phyloP scores from a whole-genome alignment of 2,113 vertebrate genomes.

The Lonchura striata region DNA sequence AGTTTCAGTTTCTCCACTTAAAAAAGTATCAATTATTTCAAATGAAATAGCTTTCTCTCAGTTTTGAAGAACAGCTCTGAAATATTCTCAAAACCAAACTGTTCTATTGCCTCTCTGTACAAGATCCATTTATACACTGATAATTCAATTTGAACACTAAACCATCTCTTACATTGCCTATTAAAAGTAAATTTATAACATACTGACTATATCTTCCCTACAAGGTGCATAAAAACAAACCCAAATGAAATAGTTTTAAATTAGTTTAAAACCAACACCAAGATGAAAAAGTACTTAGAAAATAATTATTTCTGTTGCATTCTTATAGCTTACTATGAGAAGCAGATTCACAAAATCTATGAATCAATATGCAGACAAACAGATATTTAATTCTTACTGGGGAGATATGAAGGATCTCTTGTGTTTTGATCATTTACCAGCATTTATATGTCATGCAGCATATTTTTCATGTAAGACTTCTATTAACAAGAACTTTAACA shows the following conservation, averaged over 20 bases:
- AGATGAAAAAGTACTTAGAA: background rate
- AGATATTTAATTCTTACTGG: background rate
- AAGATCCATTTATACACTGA: constrained; percentile 29
- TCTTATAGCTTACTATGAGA: background rate
- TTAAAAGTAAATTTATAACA: constrained; percentile 57
- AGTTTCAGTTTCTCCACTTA: background rate
- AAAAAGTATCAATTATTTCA: constrained; percentile 2
- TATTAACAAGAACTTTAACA: background rate
- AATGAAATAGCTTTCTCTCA: constrained; percentile 4
- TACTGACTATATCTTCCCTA: constrained; percentile 26
- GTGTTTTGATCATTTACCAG: background rate
- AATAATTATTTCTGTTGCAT: background rate
- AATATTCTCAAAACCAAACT: background rate
- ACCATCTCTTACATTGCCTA: constrained; percentile 47
- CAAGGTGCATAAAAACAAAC: constrained; percentile 16
- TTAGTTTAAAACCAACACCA: background rate
- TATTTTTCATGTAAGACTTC: background rate
- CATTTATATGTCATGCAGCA: background rate
- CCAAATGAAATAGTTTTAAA: constrained; percentile 43
- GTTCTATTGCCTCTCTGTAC: background rate
- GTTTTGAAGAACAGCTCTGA: background rate
- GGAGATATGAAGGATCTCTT: background rate
- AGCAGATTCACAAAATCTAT: background rate
- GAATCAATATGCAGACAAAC: background rate
- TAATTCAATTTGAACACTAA: constrained; percentile 50